Base-by-base conservation (phyloP, 1,140 invertebrate species). In the Chionoecetes opilio region DNA sequence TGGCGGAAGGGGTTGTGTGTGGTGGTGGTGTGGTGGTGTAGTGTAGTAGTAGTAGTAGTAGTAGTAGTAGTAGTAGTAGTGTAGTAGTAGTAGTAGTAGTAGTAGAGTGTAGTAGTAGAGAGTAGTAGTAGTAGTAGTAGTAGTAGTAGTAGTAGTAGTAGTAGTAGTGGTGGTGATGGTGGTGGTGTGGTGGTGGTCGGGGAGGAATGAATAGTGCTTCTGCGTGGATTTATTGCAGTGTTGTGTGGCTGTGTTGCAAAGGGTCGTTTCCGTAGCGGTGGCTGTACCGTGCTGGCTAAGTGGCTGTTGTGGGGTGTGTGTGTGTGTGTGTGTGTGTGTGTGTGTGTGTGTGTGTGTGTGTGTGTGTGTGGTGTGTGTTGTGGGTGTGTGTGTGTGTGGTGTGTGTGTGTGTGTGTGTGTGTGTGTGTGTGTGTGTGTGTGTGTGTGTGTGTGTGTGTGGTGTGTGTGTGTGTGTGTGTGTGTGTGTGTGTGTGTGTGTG, bases 41-140 rank as follows among this genome's bases (percentile, higher is more conserved):
- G n/a, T n/a, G n/a, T n/a, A n/a, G n/a, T n/a, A n/a, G 46, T 53
- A 17, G 46, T 53, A 17, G 46, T 53, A 17, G 46, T 53, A 17
- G 46, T 53, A 17, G 46, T 53, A 14, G 38, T 41, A 14, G 38
- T 41, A 14, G 38, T 41, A 14, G 38, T 41, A 14, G 38, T 41
- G 53, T 75, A 3, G 9, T 75, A 21, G 53, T 75, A 21, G 53
- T 75, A 21, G 53, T 75, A 21, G 53, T 75, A 26, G 53, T 75
- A 75, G 53, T 21, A 75, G 53, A 14, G 26, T n/a, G 53, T 75
- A 75, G 53, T 75, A 75, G 53, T 75, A 75, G 53, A n/a, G n/a
- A n/a, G 53, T 75, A 75, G 53, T 75, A 75, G 53, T 75, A 75
- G 53, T 75, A 75, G 53, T 75, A 75, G 53, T 75, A 75, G 53